Evolutionary conservation across 2,113 vertebrate genomes (phyloP).

Genomic region (Piaya cayana): DNA sequence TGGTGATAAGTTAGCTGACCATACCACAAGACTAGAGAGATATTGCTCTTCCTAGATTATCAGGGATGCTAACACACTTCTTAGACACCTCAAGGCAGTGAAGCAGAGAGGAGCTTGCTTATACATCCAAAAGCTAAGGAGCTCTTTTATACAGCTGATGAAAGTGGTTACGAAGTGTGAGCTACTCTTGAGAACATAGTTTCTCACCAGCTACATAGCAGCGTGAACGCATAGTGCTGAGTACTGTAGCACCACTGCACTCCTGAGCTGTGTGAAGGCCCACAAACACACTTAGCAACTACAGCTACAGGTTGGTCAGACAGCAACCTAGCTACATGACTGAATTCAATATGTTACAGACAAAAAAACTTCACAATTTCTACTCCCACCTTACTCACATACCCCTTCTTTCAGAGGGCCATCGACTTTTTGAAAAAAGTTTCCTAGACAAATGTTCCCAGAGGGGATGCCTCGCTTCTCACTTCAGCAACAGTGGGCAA

Average conservation of each 20-base stretch:
- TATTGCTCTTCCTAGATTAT: background rate
- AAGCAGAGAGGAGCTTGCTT: background rate
- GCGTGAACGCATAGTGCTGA: rapidly evolving
- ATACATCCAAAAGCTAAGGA: background rate
- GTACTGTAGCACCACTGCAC: too few relatives aligned
- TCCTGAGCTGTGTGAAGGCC: background rate
- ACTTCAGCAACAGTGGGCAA: background rate
- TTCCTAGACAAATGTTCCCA: background rate
- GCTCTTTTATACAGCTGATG: background rate
- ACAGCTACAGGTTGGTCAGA: background rate
- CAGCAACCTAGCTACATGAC: background rate
- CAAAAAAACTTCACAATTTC: background rate
- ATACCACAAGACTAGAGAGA: background rate
- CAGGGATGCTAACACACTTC: background rate
- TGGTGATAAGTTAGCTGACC: background rate
- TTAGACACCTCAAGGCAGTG: background rate
- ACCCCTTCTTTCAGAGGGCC: background rate
- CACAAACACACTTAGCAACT: background rate
- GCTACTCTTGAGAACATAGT: background rate
- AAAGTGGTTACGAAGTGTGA: rapidly evolving
- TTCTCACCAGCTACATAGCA: background rate
- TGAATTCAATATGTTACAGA: background rate
- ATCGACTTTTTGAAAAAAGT: background rate
- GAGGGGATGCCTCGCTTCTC: background rate
- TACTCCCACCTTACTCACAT: background rate